Evolutionary conservation across 2,797 vertebrate species (phyloP), one percentile per base, ranked within the genome.

Genomic region (Bovichtus variegatus): DNA sequence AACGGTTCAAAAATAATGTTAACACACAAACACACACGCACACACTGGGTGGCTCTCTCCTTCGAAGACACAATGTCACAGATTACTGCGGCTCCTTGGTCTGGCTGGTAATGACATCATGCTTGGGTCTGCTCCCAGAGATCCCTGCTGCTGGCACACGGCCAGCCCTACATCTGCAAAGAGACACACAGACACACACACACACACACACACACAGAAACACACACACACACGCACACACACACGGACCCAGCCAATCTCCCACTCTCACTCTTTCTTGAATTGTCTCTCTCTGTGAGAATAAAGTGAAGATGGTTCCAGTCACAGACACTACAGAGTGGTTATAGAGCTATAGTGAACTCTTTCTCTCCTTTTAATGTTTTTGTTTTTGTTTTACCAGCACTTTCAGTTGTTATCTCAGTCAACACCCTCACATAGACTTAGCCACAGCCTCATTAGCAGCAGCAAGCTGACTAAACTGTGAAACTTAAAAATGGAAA

Each of bases 21-120:
- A 58, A 78, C 60, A 55, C 10, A 61, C 46, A 80, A 47, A 77
- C 29, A 64, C 47, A 71, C 49, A 74, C 71, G 69, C 68, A 59
- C 51, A 60, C 41, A 47, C 34, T 25, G n/a, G 38, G 10, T 74
- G 58, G 31, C 64, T 76, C 49, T 78, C 60, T 76, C 78, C 55
- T 72, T 84, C 80, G 9, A 84, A 81, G 80, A 79, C 76, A 70
- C 81, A 80, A 36, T 86, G 89, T 82, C 80, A 89, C 72, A 74
- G 82, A 89, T 81, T 60, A 80, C 34, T 79, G 82, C 23, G 53
- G 87, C 87, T 91, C 85, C 83, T 81, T 61, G 84, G 81, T 79
- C 83, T 78, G 86, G 47, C 81, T 91, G 87, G 87, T 81, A 80
- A 87, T 91, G 68, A 91, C 88, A 89, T 93, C 90, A 93, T 89